Conservation (phyloP, 2,888 invertebrate genomes). For the Hecatera dysodea region DNA sequence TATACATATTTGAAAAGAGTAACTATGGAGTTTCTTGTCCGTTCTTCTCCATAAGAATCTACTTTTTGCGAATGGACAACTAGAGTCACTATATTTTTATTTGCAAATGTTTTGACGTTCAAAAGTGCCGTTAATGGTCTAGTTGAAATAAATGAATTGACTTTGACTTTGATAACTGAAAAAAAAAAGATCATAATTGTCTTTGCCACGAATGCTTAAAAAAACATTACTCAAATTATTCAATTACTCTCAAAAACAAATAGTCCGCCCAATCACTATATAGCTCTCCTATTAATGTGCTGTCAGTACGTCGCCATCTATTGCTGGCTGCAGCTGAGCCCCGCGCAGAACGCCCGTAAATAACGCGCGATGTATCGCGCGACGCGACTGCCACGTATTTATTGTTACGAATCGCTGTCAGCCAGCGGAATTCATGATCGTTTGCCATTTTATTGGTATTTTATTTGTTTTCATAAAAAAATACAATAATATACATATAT, state of each 20-base stretch:
- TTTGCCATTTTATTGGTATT: constrained; percentile 37
- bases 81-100: too few species aligned
- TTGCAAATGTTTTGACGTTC: too few species aligned
- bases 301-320: constrained; percentile 62
- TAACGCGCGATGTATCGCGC: constrained; percentile 64
- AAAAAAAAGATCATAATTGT: neutral
- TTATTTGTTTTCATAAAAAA: neutral
- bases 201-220: neutral
- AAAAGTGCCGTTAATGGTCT: too few species aligned
- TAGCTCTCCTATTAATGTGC: constrained; percentile 63
- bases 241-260: constrained; percentile 23
- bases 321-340: constrained; percentile 67
- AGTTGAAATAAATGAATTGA: too few species aligned
- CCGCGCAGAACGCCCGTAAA: constrained; percentile 58
- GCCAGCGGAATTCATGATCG: constrained; percentile 44
- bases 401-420: constrained; percentile 59
- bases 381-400: constrained; percentile 46
- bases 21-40: too few species aligned
- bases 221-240: neutral
- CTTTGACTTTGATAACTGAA: too few species aligned
- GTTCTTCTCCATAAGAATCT: too few species aligned
- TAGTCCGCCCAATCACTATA: constrained; percentile 13
- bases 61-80: too few species aligned
- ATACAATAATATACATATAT: neutral
- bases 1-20: too few species aligned